A percentile compares a stretch with the other conserved stretches of the same genome.
Evolutionary conservation across 2,888 invertebrate genomes (phyloP).

Genomic region (Cinara cedri): DNA sequence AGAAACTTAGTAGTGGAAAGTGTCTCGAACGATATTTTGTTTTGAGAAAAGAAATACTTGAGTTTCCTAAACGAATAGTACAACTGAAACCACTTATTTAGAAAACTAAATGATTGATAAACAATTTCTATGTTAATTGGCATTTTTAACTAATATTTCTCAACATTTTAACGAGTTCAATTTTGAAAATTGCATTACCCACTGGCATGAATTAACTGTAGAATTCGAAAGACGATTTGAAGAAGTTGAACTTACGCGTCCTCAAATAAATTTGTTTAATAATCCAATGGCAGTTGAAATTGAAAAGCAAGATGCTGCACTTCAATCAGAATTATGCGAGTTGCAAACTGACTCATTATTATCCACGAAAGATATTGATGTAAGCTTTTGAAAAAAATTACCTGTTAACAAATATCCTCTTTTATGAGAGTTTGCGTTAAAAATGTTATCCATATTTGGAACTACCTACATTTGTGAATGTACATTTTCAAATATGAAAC

Average conservation of each 20-base stretch:
- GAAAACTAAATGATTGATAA: background rate
- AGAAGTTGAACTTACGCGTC: slow-evolving; percentile 15
- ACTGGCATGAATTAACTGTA: slow-evolving; percentile 13
- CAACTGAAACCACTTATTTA: slow-evolving; percentile 9
- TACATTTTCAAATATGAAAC: too few relatives aligned
- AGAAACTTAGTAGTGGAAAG: background rate
- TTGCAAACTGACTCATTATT: slow-evolving; percentile 11
- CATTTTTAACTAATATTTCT: slow-evolving; percentile 5
- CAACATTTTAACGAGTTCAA: slow-evolving; percentile 7
- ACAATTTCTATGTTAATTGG: too few relatives aligned
- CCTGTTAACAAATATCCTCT: slow-evolving; percentile 7
- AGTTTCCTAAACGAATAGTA: background rate
- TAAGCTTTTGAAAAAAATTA: slow-evolving; percentile 12
- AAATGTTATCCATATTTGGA: slow-evolving; percentile 15
- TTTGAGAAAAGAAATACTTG: background rate
- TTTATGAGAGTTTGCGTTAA: slow-evolving; percentile 14
- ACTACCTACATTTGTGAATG: slow-evolving; percentile 9
- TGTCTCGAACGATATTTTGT: background rate
- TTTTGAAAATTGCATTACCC: slow-evolving; percentile 7
- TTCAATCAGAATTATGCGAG: too few relatives aligned
- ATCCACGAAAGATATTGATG: slow-evolving; percentile 22
- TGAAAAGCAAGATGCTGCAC: too few relatives aligned
- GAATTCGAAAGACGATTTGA: slow-evolving; percentile 22
- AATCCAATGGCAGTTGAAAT: too few relatives aligned
- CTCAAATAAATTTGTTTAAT: slow-evolving; percentile 7